Percentiles rank a stretch among this genome's conserved stretches.
Conservation (phyloP, 2,113 vertebrate species). For the Limnothrissa miodon region DNA sequence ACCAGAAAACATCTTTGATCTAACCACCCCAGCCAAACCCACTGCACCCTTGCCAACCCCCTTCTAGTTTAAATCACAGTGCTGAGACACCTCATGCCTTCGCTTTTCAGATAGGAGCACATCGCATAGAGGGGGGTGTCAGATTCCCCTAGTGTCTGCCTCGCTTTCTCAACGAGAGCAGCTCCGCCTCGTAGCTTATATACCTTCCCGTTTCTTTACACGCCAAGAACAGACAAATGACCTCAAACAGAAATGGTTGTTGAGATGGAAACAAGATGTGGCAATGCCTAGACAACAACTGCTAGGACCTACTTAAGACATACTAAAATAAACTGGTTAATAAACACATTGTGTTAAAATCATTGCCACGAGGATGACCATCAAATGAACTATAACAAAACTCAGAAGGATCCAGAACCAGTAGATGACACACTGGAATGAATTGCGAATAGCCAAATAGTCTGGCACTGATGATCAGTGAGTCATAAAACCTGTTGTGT, state of each 20-base stretch:
- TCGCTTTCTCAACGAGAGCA: not conserved
- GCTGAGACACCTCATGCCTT: conserved; percentile 23
- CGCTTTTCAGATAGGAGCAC: not conserved
- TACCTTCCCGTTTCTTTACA: not conserved
- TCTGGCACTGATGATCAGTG: not conserved
- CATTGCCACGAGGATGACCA: not conserved
- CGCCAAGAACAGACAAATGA: not conserved
- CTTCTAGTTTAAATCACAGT: conserved; percentile 9
- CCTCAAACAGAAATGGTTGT: not conserved
- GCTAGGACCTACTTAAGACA: no score
- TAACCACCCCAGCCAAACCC: conserved; percentile 6
- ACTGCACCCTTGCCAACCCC: not conserved
- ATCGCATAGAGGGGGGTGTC: conserved; percentile 18
- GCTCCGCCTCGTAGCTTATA: not conserved
- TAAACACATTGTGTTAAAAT: no score
- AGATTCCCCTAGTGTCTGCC: not conserved
- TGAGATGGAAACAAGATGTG: not conserved
- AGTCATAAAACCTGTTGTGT: not conserved
- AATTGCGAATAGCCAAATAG: not conserved
- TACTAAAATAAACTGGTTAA: no score
- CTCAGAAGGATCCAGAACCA: not conserved
- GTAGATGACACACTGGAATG: not conserved
- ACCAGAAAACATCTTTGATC: conserved; percentile 28
- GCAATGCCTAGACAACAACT: no score
- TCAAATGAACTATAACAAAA: not conserved